These are phyloP conservation scores for Mirza zaza DNA, from an alignment of 2,113 vertebrate genomes.

Conservation along the genomic window DNA sequence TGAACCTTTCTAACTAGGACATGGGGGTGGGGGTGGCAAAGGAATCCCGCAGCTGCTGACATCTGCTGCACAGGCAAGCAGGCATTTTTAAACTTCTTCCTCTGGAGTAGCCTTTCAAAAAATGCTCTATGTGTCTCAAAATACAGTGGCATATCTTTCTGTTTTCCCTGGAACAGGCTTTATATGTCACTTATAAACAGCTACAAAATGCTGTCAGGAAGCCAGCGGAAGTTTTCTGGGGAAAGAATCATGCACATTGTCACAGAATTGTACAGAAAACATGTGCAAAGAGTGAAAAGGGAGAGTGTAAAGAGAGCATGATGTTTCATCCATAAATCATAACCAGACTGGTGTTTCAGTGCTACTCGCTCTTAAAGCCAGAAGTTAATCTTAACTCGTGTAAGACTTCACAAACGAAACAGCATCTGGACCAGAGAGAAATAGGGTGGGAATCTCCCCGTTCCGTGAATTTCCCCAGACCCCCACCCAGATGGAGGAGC, in stretches of 20 bases:
- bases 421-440: background rate
- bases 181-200: slow-evolving; percentile 41
- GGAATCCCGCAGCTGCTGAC: background rate
- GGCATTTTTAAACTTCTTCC: background rate
- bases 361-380: background rate
- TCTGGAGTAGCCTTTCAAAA: slow-evolving; percentile 16
- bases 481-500: rapidly evolving
- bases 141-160: background rate
- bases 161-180: slow-evolving; percentile 31
- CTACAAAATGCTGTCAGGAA: slow-evolving; percentile 35
- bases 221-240: background rate
- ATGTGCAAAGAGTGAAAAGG: background rate
- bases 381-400: slow-evolving; percentile 1
- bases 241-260: background rate
- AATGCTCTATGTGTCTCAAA: background rate
- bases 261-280: background rate
- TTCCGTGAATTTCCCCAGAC: background rate
- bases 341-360: background rate
- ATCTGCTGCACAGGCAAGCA: background rate
- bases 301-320: background rate
- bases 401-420: background rate
- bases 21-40: background rate
- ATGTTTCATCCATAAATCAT: slow-evolving; percentile 32
- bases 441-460: too few species aligned
- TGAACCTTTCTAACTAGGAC: background rate